Base-by-base conservation (phyloP, 2,888 invertebrate species). In the Orchesella flavescens region DNA sequence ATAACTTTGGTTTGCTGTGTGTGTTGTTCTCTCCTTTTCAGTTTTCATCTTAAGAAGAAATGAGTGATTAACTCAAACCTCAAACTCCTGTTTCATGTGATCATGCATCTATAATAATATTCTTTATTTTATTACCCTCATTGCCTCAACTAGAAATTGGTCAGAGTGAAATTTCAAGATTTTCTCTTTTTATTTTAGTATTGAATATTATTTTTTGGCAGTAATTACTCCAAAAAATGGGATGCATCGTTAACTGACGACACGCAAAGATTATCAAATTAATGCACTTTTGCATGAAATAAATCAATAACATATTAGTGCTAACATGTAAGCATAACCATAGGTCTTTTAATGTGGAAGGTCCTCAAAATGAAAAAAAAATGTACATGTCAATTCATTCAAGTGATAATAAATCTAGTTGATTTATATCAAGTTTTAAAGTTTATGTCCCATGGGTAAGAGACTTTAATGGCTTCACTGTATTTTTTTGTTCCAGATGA, bases 341-440 rank as follows among this genome's bases (percentile, higher is more conserved):
- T 7, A 34, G 34, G 3, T 34, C 34, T n/a, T n/a, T n/a, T 34
- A 34, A 7, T 34, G 34, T 34, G 34, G 34, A 68, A 23, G 15
- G 49, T 15, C 49, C 49, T 49, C n/a, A n/a, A n/a, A 3, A 3
- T 21, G 57, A 57, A 7, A 43, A 65, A 43, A 43, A 65, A 65
- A 9, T 44, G 43, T 65, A 43, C 10, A 7, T 65, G 65, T 65
- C 65, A 65, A 78, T 78, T 49, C 79, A 12, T 15, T 65, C 61
- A 72, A 72, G 72, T 75, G 71, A 78, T 68, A 79, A 83, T 83
- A 83, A 83, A 83, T 84, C 80, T 84, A 69, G 63, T 75, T 84
- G 84, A 84, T 84, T 84, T 84, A 84, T 84, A 75, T 65, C 24
- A 44, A 61, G 46, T 55, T 69, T 59, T 79, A 66, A 75, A 84